Evolutionary conservation across 2,888 invertebrate genomes (phyloP).

Genomic region (Papilio gigon): DNA sequence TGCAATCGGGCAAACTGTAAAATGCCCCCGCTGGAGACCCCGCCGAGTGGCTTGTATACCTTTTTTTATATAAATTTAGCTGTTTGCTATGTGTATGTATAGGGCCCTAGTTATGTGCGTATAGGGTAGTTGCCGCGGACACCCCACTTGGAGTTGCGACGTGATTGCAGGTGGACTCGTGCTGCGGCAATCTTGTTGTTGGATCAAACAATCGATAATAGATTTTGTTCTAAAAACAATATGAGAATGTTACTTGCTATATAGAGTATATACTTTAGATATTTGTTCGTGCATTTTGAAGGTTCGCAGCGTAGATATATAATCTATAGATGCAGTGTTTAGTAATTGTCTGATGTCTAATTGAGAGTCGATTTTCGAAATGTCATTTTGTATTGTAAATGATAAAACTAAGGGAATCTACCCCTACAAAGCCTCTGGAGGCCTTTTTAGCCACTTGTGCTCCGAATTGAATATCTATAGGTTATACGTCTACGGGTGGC

Average conservation of each 20-base stretch:
- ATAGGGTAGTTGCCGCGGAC: constrained; percentile 13
- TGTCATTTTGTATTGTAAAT: no score
- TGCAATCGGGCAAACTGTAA: constrained; percentile 18
- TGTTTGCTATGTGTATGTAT: constrained; percentile 30
- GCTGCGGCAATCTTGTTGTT: constrained; percentile 1
- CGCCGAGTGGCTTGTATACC: constrained; percentile 28
- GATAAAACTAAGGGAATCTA: no score
- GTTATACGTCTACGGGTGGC: no score
- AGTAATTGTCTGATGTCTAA: no score
- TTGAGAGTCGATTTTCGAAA: no score
- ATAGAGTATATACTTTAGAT: constrained; percentile 26
- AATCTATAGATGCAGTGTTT: no score
- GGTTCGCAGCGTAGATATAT: no score
- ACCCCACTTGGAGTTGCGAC: neutral
- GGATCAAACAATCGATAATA: constrained; percentile 1
- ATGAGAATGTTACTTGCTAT: constrained; percentile 9
- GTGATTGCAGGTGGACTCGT: neutral
- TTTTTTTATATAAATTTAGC: constrained; percentile 31
- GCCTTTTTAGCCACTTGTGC: no score
- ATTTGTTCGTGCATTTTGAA: constrained; percentile 5
- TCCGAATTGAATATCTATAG: no score
- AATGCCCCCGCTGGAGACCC: constrained; percentile 14
- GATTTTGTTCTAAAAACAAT: constrained; percentile 19
- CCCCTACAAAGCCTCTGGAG: no score
- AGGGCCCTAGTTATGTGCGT: constrained; percentile 19